Base-by-base conservation (phyloP, 1,140 invertebrate genomes). In the Scaptomyza graminum region DNA sequence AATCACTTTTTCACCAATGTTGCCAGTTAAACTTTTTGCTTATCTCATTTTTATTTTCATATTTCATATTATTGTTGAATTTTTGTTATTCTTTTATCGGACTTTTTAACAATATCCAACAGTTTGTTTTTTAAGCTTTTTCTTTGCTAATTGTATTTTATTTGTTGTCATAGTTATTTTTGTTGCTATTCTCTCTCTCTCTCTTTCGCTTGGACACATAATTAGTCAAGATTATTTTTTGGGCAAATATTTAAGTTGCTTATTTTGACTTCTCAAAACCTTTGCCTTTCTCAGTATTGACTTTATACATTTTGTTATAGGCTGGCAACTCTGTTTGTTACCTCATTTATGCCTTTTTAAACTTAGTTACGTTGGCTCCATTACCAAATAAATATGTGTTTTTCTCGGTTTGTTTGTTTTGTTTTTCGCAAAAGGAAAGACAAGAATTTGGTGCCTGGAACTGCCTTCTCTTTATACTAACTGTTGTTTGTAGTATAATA, bases 211-310 rank as follows among this genome's bases (percentile, higher is more conserved):
- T 16, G 16, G 16, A 55, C 50, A 54, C 54, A 73, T 81, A 84
- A 85, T 76, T 85, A 74, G 80, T 74, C 74, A 67, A 76, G 81
- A 69, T 80, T 85, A 80, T 67, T 66, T 62, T 65, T 84, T 9
- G 31, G 47, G 70, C 60, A 75, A 63, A 75, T 66, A 70, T 70
- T 59, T 66, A 59, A 55, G 61, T 73, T 56, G 1, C 18, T 18
- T 18, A 3, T 25, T 37, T 22, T 69, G 73, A 41, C 74, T 64
- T 52, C 25, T 66, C 64, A 55, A 55, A 73, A 69, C 51, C 43
- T 56, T 31, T 31, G 28, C 28, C 6, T 11, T 9, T 22, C 43
- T 55, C 31, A n/a, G n/a, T 64, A 43, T 65, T 55, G 43, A 15
- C 43, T 52, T 18, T 54, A 39, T 3, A 22, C 16, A 62, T 49